Evolutionary conservation across 2,888 invertebrate species (phyloP), one percentile per base, ranked within the genome.

Genomic region (Drosophila atripex): DNA sequence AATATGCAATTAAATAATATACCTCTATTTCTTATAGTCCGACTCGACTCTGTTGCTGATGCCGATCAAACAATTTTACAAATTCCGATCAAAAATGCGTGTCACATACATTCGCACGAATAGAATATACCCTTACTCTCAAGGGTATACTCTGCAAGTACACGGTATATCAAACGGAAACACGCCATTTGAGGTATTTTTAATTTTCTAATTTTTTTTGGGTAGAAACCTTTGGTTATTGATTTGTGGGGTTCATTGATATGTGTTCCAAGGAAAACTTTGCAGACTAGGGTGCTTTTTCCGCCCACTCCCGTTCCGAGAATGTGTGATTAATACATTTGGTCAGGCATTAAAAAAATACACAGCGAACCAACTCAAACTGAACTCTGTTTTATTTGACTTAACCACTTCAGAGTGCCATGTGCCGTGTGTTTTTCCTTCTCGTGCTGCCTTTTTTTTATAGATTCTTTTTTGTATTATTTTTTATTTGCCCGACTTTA

Each of bases 241-340:
- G 85, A 78, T 76, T 86, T 86, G 64, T 59, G 66, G 56, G 59
- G 73, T 68, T 68, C 71, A 75, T 66, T 75, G 85, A 84, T 80
- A 80, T 85, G 50, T 55, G 46, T 46, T 73, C 58, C 56, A 55
- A 50, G 59, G 43, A 71, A 87, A 82, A 82, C 71, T 88, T 82
- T 88, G 53, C 88, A 82, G 82, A 82, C 88, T 57, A 38, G 61
- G 68, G 71, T 50, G 59, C 12, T 16, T 41, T 28, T 16, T 43
- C 43, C 51, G 46, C 41, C 38, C 64, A 16, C 30, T 23, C 38
- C 51, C 30, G 21, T 16, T 55, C 7, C 61, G 69, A 65, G 69
- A 65, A 71, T 86, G 56, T 80, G 88, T 85, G 85, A 85, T 85
- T 85, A 85, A 85, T 85, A 88, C 85, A 77, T 88, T 82, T 72